phyloP scores from a whole-genome alignment of 2,113 vertebrate species.

The Chionomys nivalis region DNA sequence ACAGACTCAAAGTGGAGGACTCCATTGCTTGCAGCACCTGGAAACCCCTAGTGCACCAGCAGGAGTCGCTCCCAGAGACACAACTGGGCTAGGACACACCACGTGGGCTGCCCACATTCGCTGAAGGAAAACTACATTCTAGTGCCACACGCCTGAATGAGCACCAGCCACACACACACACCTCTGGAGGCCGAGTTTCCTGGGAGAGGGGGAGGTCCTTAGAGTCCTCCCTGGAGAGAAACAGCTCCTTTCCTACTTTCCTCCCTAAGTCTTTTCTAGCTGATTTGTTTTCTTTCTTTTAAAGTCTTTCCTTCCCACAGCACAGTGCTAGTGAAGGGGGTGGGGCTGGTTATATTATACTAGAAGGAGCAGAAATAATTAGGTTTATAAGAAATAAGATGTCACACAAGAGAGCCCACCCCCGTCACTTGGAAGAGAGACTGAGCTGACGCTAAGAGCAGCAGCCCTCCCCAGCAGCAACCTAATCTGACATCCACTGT shows the following conservation, averaged over 20 bases:
- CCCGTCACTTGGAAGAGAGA: neutral
- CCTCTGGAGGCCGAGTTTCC: rapidly evolving
- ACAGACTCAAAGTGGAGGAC: neutral
- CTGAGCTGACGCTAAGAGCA: neutral
- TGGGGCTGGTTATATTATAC: neutral
- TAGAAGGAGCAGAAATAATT: neutral
- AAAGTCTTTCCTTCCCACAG: slow-evolving; percentile 34
- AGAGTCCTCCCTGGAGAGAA: neutral
- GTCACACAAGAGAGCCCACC: slow-evolving; percentile 2
- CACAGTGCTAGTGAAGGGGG: neutral
- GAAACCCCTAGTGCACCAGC: rapidly evolving
- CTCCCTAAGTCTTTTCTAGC: neutral
- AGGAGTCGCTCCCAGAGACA: neutral
- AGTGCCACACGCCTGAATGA: neutral
- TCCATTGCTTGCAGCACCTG: neutral
- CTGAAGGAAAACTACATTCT: neutral
- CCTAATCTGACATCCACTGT: neutral
- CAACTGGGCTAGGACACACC: neutral
- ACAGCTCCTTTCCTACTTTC: neutral
- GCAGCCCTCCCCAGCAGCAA: slow-evolving; percentile 33
- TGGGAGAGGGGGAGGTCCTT: neutral
- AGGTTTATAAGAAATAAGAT: neutral
- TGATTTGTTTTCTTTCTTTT: neutral
- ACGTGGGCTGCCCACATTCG: rapidly evolving
- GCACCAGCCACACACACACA: neutral